Percentiles rank a stretch among this genome's conserved stretches.
These are phyloP conservation scores for Drosophila grimshawi DNA, from an alignment of 1,140 invertebrate genomes.

Conservation along the genomic window DNA sequence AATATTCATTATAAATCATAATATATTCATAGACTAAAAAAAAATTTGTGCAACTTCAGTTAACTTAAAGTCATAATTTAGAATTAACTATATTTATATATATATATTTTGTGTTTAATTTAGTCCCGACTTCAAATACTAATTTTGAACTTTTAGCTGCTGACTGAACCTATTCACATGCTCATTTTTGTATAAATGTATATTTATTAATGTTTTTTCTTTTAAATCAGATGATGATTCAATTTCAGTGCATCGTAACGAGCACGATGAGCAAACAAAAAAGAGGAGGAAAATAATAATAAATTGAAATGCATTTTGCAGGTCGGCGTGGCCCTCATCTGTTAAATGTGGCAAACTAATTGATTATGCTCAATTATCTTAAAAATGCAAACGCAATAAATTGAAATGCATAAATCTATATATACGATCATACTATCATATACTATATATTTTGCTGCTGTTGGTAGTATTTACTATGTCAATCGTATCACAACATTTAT, in stretches of 20 bases:
- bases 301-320: slow-evolving; percentile 40
- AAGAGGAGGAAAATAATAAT: slow-evolving; percentile 9
- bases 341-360: slow-evolving; percentile 81
- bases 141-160: no score
- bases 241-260: slow-evolving; percentile 32
- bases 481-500: slow-evolving; percentile 77
- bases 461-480: slow-evolving; percentile 40
- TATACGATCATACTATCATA: slow-evolving; percentile 13
- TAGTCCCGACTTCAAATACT: no score
- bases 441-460: slow-evolving; percentile 1
- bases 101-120: neutral
- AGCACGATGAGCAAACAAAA: neutral
- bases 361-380: slow-evolving; percentile 79
- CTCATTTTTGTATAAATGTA: slow-evolving; percentile 34
- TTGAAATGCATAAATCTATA: slow-evolving; percentile 23
- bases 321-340: slow-evolving; percentile 37
- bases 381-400: slow-evolving; percentile 54
- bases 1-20: neutral
- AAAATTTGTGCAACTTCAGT: neutral
- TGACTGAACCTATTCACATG: slow-evolving; percentile 42
- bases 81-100: neutral
- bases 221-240: slow-evolving; percentile 32
- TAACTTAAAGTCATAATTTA: neutral
- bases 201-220: slow-evolving; percentile 17
- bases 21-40: neutral